A percentile compares a stretch with the other conserved stretches of the same genome.
Conservation (phyloP, 2,113 vertebrate genomes). For the Myrmophylax atrothorax region DNA sequence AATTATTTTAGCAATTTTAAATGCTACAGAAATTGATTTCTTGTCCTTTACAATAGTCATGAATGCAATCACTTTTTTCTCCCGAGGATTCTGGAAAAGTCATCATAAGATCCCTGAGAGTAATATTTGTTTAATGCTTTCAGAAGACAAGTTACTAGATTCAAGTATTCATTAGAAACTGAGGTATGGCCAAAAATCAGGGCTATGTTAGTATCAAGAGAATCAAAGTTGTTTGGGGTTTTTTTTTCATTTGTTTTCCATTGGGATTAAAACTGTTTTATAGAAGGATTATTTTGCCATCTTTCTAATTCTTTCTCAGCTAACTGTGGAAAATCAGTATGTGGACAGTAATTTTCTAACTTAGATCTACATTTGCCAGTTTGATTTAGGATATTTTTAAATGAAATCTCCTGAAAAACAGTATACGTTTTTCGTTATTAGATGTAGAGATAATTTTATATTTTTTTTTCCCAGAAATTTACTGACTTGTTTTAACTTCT, state of each 20-base stretch:
- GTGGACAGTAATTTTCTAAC: background rate
- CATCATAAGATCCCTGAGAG: background rate
- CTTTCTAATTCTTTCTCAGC: background rate
- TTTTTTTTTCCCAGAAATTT: background rate
- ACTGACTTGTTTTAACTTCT: background rate
- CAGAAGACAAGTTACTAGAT: background rate
- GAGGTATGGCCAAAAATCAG: background rate
- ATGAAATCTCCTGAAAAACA: background rate
- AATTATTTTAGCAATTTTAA: background rate
- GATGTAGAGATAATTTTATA: background rate
- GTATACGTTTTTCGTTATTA: background rate
- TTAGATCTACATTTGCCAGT: background rate
- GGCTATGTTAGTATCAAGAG: background rate
- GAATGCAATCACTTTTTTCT: fast-evolving
- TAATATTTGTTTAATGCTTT: background rate
- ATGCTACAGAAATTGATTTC: background rate
- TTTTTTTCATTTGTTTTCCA: too few species aligned
- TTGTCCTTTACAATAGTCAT: background rate
- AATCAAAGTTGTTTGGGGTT: background rate
- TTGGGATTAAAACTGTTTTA: background rate
- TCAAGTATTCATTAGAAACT: background rate
- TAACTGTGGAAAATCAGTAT: background rate
- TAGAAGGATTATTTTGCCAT: background rate
- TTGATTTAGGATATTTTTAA: background rate
- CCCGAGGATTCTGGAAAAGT: background rate